These are phyloP conservation scores for Plectus sambesii DNA, from an alignment of 1,140 invertebrate species.

Conservation along the genomic window DNA sequence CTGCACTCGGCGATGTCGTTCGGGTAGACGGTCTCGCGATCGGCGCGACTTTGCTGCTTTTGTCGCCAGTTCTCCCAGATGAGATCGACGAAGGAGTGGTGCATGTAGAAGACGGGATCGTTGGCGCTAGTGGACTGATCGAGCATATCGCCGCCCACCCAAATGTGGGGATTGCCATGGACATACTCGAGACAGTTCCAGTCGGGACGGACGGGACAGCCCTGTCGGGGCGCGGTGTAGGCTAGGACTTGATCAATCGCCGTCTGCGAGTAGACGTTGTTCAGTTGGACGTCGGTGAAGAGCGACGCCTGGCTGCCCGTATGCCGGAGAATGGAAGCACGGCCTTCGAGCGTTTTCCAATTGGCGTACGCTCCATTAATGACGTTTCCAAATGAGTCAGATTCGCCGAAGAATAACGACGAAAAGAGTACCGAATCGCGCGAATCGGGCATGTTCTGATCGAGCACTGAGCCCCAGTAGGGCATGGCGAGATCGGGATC, in stretches of 20 bases:
- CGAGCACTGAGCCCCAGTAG: constrained; percentile 48
- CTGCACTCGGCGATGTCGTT: constrained; percentile 32
- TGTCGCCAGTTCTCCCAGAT: constrained; percentile 45
- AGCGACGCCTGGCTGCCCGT: constrained; percentile 28
- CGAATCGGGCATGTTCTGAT: constrained; percentile 42
- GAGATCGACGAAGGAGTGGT: constrained; percentile 46
- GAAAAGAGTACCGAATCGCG: constrained; percentile 46
- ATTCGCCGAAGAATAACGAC: constrained; percentile 40
- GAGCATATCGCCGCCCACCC: constrained; percentile 44
- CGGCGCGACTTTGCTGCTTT: constrained; percentile 25
- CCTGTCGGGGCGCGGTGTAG: constrained; percentile 38
- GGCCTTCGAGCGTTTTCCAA: constrained; percentile 35
- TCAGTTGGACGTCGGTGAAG: constrained; percentile 32
- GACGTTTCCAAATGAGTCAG: constrained; percentile 24
- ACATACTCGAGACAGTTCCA: constrained; percentile 41
- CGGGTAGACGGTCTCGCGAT: constrained; percentile 33
- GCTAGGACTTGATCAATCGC: constrained; percentile 39
- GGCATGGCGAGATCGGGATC: constrained; percentile 45
- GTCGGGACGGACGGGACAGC: constrained; percentile 38
- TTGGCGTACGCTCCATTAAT: constrained; percentile 32
- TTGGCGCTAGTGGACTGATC: constrained; percentile 42
- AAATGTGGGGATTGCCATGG: constrained; percentile 40
- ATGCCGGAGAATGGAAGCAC: constrained; percentile 2
- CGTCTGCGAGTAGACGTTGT: constrained; percentile 35
- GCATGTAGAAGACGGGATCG: constrained; percentile 45